phyloP scores from a whole-genome alignment of 2,888 invertebrate genomes.

The Chloromyia formosa region DNA sequence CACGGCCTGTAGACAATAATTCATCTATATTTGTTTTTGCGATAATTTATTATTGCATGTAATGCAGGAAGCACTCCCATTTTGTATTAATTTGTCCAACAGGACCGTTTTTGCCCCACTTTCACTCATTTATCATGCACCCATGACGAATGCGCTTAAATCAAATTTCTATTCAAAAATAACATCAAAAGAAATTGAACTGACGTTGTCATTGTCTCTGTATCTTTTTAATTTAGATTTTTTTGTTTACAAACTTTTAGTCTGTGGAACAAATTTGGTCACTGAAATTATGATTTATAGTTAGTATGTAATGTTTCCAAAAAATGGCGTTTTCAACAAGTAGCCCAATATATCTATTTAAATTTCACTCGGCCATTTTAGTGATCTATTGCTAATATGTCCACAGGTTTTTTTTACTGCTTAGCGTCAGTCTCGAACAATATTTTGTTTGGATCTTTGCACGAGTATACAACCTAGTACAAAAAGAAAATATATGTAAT shows the following conservation, averaged over 20 bases:
- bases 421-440: no score
- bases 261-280: not conserved
- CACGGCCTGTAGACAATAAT: not conserved
- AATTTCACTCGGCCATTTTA: no score
- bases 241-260: not conserved
- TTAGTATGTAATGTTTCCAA: not conserved
- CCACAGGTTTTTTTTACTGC: no score
- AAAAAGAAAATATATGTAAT: no score
- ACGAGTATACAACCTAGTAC: no score
- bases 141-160: not conserved
- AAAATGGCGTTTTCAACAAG: not conserved
- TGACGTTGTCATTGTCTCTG: no score
- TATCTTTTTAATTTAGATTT: not conserved
- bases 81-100: not conserved
- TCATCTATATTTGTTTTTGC: not conserved
- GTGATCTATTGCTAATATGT: no score
- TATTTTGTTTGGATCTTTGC: no score
- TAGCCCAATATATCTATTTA: no score
- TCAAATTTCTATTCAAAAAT: not conserved
- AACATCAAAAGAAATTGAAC: slow-evolving; percentile 12
- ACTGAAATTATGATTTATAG: slow-evolving; percentile 16
- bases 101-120: not conserved
- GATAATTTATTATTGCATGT: not conserved
- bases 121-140: slow-evolving; percentile 10
- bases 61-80: not conserved